Evolutionary conservation across 2,797 vertebrate genomes (phyloP).

Genomic region (Danio jaintianensis): DNA sequence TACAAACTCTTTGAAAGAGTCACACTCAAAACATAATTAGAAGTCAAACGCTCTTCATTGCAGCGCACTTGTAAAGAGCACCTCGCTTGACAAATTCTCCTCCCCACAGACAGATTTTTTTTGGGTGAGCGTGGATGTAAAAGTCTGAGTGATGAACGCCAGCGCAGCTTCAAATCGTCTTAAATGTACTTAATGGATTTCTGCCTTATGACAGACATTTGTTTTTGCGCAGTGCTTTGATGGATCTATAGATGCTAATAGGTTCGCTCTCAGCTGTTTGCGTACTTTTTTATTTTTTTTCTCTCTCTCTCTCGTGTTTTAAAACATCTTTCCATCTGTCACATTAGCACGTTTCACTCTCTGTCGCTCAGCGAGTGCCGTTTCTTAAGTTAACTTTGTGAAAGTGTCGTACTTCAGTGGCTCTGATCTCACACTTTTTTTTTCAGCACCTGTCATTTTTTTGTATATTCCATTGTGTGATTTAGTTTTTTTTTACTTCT

Average conservation of each 20-base stretch:
- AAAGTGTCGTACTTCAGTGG: slow-evolving; percentile 46
- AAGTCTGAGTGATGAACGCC: slow-evolving; percentile 58
- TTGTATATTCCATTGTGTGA: not conserved
- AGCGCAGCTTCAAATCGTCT: slow-evolving; percentile 54
- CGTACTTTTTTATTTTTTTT: slow-evolving; percentile 41
- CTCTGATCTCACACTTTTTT: slow-evolving; percentile 20
- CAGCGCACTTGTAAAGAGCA: slow-evolving; percentile 28
- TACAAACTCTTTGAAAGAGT: slow-evolving; percentile 24
- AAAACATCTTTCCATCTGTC: slow-evolving; percentile 60
- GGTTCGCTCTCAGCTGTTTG: slow-evolving; percentile 65
- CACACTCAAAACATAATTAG: slow-evolving; percentile 36
- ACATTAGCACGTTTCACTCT: slow-evolving; percentile 50
- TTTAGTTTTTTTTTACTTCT: not conserved
- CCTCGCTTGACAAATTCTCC: slow-evolving; percentile 31
- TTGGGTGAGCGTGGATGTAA: slow-evolving; percentile 40
- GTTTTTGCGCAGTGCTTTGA: slow-evolving; percentile 58
- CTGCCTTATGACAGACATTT: slow-evolving; percentile 62
- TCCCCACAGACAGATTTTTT: slow-evolving; percentile 32
- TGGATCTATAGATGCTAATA: slow-evolving; percentile 64
- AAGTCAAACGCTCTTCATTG: slow-evolving; percentile 30
- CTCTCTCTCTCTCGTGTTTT: slow-evolving; percentile 40
- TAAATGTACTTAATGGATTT: slow-evolving; percentile 66
- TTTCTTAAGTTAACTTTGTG: slow-evolving; percentile 55
- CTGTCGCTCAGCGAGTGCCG: slow-evolving; percentile 42
- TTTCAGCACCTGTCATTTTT: not conserved